Evolutionary conservation across 1,140 invertebrate species (phyloP), one percentile per base, ranked within the genome.

Genomic region (Aphelinus certus): DNA sequence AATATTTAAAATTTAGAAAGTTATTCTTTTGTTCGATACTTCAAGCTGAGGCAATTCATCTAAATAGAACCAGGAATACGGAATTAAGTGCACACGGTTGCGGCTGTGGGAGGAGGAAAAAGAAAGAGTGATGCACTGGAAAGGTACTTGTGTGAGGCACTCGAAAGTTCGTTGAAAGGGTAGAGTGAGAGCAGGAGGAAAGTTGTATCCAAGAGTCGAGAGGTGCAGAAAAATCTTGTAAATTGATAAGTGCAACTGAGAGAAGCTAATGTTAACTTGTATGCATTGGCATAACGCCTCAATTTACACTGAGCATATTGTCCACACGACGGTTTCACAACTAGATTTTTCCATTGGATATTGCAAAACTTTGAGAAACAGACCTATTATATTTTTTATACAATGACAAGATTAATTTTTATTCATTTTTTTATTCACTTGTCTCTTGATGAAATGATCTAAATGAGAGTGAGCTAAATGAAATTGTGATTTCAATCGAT

Each of bases 201-300:
- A 53, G 57, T 9, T 2, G 7, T 26, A 10, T 55, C 7, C 56
- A 58, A 61, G 62, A 72, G 55, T 45, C n/a, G 62, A 72, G 70
- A 71, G 51, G 0, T 48, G 46, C 26, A 49, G 55, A 48, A 45
- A 72, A 65, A 65, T 42, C 60, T 65, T 53, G 55, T 65, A 65
- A 65, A 47, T 62, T 65, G 70, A 64, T 43, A 64, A 76, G 69
- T 55, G 49, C n/a, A 69, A 72, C 55, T 10, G 48, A 68, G 75
- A 73, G 51, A 64, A 9, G 10, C 51, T 71, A 56, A 56, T 47
- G 48, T 71, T 46, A 3, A 63, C 51, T 3, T 60, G 10, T n/a
- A n/a, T 53, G 42, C 48, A 64, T 51, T 26, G 26, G 26, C 26
- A 26, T 26, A 26, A 26, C 26, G 26, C 26, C 26, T 26, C 26